Conservation (phyloP, 2,888 invertebrate species). For the Erebia ligea region DNA sequence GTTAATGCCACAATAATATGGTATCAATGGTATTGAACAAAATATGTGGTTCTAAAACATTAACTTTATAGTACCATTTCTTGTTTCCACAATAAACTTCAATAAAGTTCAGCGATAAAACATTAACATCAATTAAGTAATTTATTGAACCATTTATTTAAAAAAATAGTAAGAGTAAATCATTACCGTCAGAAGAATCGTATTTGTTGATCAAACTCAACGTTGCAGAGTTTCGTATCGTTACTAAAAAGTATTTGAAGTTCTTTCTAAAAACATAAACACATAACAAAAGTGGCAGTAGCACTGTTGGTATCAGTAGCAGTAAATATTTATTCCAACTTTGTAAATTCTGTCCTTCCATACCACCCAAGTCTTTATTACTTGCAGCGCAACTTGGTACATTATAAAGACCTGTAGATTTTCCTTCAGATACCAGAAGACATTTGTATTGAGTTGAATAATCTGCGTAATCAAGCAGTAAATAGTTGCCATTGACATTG, state of each 20-base stretch:
- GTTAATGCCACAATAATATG: background rate
- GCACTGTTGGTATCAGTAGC: constrained; percentile 50
- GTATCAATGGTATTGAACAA: too few species aligned
- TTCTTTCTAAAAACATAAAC: constrained; percentile 72
- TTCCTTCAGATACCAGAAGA: constrained; percentile 49
- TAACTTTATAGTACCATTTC: too few species aligned
- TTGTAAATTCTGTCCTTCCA: constrained; percentile 38
- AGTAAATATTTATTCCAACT: constrained; percentile 48
- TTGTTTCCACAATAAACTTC: too few species aligned
- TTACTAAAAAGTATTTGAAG: constrained; percentile 83
- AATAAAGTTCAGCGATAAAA: too few species aligned
- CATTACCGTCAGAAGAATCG: constrained; percentile 58
- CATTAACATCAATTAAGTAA: too few species aligned
- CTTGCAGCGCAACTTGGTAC: constrained; percentile 49
- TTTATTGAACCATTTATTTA: too few species aligned
- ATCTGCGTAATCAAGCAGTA: constrained; percentile 56
- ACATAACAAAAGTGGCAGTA: constrained; percentile 50
- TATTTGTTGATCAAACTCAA: constrained; percentile 80
- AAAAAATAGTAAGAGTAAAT: background rate
- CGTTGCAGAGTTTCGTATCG: constrained; percentile 82
- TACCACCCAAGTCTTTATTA: constrained; percentile 39
- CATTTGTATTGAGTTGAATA: constrained; percentile 51
- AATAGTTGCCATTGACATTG: constrained; percentile 48
- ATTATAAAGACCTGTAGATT: constrained; percentile 44
- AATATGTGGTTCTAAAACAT: too few species aligned